phyloP scores from a whole-genome alignment of 1,140 invertebrate species.

The Drosophila sp. region DNA sequence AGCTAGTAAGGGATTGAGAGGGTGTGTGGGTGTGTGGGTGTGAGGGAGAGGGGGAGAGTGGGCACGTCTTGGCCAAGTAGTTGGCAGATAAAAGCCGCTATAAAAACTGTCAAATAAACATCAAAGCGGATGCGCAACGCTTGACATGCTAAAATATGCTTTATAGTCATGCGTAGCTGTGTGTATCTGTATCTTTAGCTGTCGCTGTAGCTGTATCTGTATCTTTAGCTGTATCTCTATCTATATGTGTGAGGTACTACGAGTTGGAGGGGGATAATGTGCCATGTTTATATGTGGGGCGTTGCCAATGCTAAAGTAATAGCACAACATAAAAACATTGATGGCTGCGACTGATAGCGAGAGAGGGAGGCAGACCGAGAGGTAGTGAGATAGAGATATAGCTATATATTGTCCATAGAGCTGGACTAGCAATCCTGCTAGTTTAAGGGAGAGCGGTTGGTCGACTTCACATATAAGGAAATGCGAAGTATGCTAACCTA shows the following conservation, averaged over 20 bases:
- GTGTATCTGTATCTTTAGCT: too few species aligned
- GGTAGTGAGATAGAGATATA: too few species aligned
- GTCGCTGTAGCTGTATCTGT: conserved; percentile 24
- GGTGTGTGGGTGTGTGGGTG: not conserved
- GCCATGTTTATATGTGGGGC: conserved; percentile 50
- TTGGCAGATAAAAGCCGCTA: conserved; percentile 83
- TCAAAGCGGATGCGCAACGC: conserved; percentile 83
- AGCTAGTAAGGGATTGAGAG: not conserved
- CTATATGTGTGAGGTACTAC: conserved; percentile 33
- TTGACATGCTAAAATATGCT: conserved; percentile 84
- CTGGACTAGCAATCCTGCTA: conserved; percentile 12
- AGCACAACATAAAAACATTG: conserved; percentile 81
- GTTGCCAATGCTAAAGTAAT: conserved; percentile 78
- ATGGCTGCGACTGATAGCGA: conserved; percentile 71
- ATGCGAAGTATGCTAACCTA: not conserved
- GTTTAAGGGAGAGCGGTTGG: not conserved
- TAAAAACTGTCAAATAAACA: conserved; percentile 84
- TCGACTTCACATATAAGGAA: not conserved
- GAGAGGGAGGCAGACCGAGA: conserved; percentile 5
- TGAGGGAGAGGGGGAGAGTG: not conserved
- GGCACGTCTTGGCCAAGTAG: conserved; percentile 67
- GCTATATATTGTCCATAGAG: conserved; percentile 13
- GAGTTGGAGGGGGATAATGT: conserved; percentile 21
- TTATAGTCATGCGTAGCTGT: conserved; percentile 79
- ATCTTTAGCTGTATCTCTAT: conserved; percentile 23